Evolutionary conservation across 2,888 invertebrate species (phyloP).

Genomic region (Sphaerophoria rueppellii): DNA sequence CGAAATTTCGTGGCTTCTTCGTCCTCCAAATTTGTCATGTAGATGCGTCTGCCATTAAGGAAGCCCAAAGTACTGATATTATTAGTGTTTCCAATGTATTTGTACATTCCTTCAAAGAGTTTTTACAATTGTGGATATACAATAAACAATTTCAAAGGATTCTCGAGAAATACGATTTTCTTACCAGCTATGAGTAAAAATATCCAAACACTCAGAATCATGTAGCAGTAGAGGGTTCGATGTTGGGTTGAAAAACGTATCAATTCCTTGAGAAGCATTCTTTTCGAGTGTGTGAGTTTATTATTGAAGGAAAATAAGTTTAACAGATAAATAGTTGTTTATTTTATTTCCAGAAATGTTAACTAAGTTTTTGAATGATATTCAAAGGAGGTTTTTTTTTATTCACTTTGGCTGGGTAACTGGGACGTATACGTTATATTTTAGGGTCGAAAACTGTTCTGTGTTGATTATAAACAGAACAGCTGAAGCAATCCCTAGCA

Average conservation of each 20-base stretch:
- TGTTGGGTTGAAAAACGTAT: constrained; percentile 87
- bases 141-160: neutral
- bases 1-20: constrained; percentile 85
- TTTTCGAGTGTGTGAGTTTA: constrained; percentile 3
- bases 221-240: constrained; percentile 91
- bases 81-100: constrained; percentile 86
- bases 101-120: constrained; percentile 87
- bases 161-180: neutral
- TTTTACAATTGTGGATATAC: neutral
- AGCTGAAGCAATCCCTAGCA: constrained; percentile 44
- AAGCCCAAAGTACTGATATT: constrained; percentile 80
- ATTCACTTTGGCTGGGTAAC: constrained; percentile 37
- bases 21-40: constrained; percentile 78
- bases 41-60: constrained; percentile 75
- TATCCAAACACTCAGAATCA: constrained; percentile 92
- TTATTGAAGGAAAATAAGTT: constrained; percentile 13
- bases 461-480: constrained; percentile 69
- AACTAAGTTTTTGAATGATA: constrained; percentile 10
- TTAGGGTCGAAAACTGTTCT: constrained; percentile 61
- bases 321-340: constrained; percentile 1
- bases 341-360: constrained; percentile 32
- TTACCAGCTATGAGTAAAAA: constrained; percentile 89
- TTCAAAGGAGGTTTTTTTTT: constrained; percentile 32
- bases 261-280: constrained; percentile 83
- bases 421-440: constrained; percentile 62